phyloP scores from a whole-genome alignment of 2,113 vertebrate species.

The Cephalopterus ornatus region DNA sequence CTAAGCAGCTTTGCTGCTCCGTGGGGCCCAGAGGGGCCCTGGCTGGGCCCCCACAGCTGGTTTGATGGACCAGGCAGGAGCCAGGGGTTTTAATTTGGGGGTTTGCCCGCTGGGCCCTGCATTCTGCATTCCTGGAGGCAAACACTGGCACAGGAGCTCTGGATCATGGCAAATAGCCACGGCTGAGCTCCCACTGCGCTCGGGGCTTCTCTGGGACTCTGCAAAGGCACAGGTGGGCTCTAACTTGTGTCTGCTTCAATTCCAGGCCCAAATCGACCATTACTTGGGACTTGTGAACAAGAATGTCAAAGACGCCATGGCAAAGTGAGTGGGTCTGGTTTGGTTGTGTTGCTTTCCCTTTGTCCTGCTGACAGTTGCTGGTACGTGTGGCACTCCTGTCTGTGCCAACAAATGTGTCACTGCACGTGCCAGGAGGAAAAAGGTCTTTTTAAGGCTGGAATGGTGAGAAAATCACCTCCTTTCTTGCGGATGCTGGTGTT shows the following conservation, averaged over 20 bases:
- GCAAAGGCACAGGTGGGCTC: accelerated
- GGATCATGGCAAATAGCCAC: accelerated
- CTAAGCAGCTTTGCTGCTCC: not conserved
- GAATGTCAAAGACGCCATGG: constrained; percentile 86
- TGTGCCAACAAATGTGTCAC: not conserved
- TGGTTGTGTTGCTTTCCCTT: not conserved
- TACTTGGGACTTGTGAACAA: constrained; percentile 87
- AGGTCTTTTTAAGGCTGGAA: not conserved
- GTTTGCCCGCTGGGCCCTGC: accelerated
- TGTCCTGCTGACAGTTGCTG: no score
- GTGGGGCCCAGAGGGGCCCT: accelerated
- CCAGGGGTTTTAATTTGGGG: not conserved
- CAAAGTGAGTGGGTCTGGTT: constrained; percentile 81
- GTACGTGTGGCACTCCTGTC: no score
- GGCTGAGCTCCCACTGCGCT: not conserved
- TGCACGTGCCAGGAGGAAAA: not conserved
- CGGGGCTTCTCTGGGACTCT: not conserved
- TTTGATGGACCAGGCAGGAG: not conserved
- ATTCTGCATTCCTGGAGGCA: accelerated
- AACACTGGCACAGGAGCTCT: not conserved
- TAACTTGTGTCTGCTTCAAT: not conserved
- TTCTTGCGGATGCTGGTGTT: not conserved
- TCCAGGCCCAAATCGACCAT: constrained; percentile 92
- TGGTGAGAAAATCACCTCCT: not conserved
- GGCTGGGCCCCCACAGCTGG: not conserved